Conservation (phyloP, 2,888 invertebrate species). For the Galerucella nymphaeae region DNA sequence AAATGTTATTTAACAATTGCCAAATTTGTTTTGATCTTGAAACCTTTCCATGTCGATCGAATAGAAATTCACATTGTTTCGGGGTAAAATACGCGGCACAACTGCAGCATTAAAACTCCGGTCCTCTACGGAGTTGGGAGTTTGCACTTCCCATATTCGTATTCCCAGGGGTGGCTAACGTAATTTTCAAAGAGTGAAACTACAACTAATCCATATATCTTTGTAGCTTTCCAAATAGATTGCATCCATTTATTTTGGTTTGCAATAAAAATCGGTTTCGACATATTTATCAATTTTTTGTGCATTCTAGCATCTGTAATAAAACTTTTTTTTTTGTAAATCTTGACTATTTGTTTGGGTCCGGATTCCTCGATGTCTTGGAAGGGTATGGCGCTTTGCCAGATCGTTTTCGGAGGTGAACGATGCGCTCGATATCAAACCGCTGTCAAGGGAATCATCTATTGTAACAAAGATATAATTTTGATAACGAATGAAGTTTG, state of each 20-base stretch:
- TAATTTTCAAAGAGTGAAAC: constrained; percentile 29
- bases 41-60: constrained; percentile 1
- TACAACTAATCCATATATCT: constrained; percentile 29
- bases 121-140: constrained; percentile 18
- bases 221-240: constrained; percentile 11
- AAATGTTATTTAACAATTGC: background rate
- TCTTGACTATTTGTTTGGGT: background rate
- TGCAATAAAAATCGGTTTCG: background rate
- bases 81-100: constrained; percentile 17
- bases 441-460: background rate
- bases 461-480: too few relatives aligned
- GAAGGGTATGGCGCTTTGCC: background rate
- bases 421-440: background rate
- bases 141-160: constrained; percentile 28
- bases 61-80: constrained; percentile 9
- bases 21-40: constrained; percentile 3
- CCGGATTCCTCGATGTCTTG: background rate
- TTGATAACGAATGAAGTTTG: too few relatives aligned
- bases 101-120: constrained; percentile 18
- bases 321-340: background rate
- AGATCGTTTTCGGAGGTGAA: background rate
- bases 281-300: too few relatives aligned
- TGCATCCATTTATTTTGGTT: background rate
- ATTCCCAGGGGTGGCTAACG: constrained; percentile 30
- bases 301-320: background rate